Conservation (phyloP, 2,113 vertebrate species). For the Microtus richardsoni region DNA sequence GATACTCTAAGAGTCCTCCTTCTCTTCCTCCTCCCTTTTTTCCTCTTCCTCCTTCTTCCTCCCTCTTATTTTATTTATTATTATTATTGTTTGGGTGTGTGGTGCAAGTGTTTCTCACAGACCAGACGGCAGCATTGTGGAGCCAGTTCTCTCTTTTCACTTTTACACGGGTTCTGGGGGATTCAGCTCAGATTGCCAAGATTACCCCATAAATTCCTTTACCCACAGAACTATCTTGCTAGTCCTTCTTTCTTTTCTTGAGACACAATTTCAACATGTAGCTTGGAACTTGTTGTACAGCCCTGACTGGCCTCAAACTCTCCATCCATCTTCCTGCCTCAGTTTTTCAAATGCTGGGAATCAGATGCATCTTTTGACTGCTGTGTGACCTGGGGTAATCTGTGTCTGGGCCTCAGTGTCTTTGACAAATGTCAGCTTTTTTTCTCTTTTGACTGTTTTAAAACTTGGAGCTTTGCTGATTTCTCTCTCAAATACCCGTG, state of each 20-base stretch:
- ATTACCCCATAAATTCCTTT: not conserved
- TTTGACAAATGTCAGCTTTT: not conserved
- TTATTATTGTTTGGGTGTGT: not conserved
- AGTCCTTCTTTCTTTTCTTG: not conserved
- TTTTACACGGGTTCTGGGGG: not conserved
- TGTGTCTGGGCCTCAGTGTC: not conserved
- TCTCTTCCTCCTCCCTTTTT: not conserved
- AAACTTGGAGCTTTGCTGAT: not conserved
- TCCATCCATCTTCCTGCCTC: not conserved
- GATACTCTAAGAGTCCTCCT: not conserved
- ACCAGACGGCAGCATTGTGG: not conserved
- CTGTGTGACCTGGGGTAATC: conserved; percentile 8
- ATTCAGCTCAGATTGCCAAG: not conserved
- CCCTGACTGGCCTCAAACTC: not conserved
- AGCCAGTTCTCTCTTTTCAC: not conserved
- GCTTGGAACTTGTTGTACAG: not conserved
- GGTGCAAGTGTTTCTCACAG: not conserved
- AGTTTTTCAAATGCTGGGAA: not conserved
- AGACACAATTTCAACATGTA: not conserved
- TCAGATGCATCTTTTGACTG: not conserved
- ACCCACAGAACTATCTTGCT: not conserved
- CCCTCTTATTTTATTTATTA: not conserved
- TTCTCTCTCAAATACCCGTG: not conserved
- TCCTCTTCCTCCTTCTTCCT: not conserved
- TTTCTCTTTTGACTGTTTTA: not conserved